These are phyloP conservation scores for Nycticryphes semicollaris DNA, from an alignment of 2,113 vertebrate species.

Conservation along the genomic window DNA sequence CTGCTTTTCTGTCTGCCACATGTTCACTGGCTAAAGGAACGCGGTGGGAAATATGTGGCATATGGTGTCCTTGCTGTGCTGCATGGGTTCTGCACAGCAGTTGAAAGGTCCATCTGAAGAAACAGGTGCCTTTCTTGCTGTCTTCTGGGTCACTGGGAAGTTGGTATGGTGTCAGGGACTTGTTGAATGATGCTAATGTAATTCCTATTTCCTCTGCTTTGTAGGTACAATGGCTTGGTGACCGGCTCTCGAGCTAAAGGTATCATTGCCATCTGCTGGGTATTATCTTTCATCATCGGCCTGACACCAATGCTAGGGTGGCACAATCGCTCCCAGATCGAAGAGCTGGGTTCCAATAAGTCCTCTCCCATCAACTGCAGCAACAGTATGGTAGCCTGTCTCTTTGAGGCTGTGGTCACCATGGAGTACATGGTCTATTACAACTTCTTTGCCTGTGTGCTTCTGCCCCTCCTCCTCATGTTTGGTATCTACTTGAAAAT, in stretches of 20 bases:
- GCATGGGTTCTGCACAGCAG: neutral
- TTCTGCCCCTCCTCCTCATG: slow-evolving; percentile 91
- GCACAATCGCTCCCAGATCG: slow-evolving; percentile 64
- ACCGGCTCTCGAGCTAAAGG: slow-evolving; percentile 86
- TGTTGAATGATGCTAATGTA: neutral
- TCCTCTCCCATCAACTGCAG: slow-evolving; percentile 64
- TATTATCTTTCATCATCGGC: slow-evolving; percentile 91
- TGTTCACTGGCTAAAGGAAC: neutral
- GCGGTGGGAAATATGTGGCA: neutral
- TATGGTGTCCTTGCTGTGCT: neutral
- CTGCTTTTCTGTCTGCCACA: neutral
- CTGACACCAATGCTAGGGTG: slow-evolving; percentile 96
- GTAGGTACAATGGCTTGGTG: slow-evolving; percentile 94
- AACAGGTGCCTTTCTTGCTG: neutral
- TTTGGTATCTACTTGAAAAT: slow-evolving; percentile 92
- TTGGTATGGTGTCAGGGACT: neutral
- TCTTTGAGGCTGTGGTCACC: slow-evolving; percentile 88
- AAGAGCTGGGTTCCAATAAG: neutral
- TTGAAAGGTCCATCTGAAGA: neutral
- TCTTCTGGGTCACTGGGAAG: neutral
- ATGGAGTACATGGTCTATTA: slow-evolving; percentile 99
- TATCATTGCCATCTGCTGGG: slow-evolving; percentile 93
- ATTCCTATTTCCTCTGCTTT: slow-evolving; percentile 9
- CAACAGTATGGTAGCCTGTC: slow-evolving; percentile 80
- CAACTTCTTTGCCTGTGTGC: slow-evolving; percentile 93